Evolutionary conservation across 2,888 invertebrate species (phyloP), one percentile per base, ranked within the genome.

Genomic region (Thereva nobilitata): DNA sequence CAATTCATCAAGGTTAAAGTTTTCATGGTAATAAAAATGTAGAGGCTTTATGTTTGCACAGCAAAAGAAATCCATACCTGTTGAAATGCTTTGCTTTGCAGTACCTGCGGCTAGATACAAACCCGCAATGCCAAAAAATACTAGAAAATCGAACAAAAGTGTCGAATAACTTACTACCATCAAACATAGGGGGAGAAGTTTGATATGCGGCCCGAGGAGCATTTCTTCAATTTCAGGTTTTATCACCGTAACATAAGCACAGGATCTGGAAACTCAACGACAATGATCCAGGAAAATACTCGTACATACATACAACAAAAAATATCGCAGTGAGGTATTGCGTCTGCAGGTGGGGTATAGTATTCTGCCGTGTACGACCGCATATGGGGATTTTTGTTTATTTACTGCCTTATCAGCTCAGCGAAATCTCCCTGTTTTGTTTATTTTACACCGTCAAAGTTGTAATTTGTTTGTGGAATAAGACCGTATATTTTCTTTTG

Each of bases 401-500:
- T 57, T 44, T 57, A 42, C 57, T 57, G n/a, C 57, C 57, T 44
- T 57, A 57, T 57, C 57, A 57, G 57, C 57, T 57, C 57, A 44
- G 44, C 44, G 5, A 45, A 57, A 57, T 57, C 57, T 23, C 57
- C 57, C 45, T 44, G 45, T 57, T 57, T 57, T 57, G 57, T 57
- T 57, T 57, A 57, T 57, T 57, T 57, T 57, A 57, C 42, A 34
- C 45, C 44, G 45, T 5, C 44, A 44, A 34, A 37, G 12, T 45
- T 57, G 57, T 57, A 57, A 57, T 57, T 57, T 57, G 57, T 45
- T 57, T 57, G 57, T 45, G 12, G 42, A 57, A 57, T 57, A 57
- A 57, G 45, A 57, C 35, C 45, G 57, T 57, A 57, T 37, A 37
- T 42, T 57, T 57, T 34, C 38, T 40, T 41, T 38, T 55, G 40